Evolutionary conservation across 2,113 vertebrate genomes (phyloP).

Genomic region (Ptilonorhynchus violaceus): DNA sequence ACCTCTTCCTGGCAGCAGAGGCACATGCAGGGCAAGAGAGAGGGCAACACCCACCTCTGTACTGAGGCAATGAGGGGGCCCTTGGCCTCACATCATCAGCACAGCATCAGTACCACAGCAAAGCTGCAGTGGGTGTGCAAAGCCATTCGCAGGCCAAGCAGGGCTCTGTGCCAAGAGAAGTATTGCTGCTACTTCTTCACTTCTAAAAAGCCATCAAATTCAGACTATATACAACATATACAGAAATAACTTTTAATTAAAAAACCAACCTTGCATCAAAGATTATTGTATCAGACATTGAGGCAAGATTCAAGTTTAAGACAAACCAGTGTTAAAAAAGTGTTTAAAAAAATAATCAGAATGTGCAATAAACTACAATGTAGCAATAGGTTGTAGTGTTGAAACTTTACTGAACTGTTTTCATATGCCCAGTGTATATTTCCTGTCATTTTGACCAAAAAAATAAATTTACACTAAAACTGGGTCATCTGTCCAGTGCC

Average conservation of each 20-base stretch:
- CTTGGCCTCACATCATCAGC: background rate
- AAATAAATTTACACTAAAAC: background rate
- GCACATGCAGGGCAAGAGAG: background rate
- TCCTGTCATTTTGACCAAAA: slow-evolving; percentile 26
- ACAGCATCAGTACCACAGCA: background rate
- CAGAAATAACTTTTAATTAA: slow-evolving; percentile 81
- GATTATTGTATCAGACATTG: slow-evolving; percentile 71
- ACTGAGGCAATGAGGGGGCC: background rate
- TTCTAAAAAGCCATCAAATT: slow-evolving; percentile 22
- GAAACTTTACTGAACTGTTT: slow-evolving; percentile 63
- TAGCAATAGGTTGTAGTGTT: slow-evolving; percentile 72
- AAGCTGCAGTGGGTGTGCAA: background rate
- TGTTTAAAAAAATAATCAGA: slow-evolving; percentile 69
- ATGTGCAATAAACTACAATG: slow-evolving; percentile 76
- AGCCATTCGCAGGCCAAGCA: background rate
- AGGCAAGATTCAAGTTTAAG: slow-evolving; percentile 74
- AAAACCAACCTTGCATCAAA: slow-evolving; percentile 70
- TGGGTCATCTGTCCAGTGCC: slow-evolving; percentile 46
- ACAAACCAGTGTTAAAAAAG: slow-evolving; percentile 73
- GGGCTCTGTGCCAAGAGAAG: background rate
- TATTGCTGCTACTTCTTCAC: background rate
- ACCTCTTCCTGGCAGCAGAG: background rate
- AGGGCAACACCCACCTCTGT: background rate
- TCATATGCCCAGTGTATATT: slow-evolving; percentile 50
- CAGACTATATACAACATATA: slow-evolving; percentile 57